Percentiles rank a stretch among this genome's conserved stretches.
phyloP scores from a whole-genome alignment of 2,888 invertebrate species.

The Cephus rjabovi region DNA sequence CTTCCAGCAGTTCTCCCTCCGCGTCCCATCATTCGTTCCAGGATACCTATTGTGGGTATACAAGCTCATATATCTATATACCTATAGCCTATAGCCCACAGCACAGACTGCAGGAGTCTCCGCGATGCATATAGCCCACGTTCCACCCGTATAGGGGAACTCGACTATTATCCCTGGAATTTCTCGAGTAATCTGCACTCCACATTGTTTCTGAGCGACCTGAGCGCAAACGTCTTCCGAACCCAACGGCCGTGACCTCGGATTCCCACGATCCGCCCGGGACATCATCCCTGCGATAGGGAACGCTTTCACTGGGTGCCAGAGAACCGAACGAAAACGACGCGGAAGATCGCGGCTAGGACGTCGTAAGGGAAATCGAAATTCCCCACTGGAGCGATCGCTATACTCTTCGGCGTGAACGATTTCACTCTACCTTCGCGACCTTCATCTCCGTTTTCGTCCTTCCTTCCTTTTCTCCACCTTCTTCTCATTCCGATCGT shows the following conservation, averaged over 20 bases:
- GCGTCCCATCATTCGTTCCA: not conserved
- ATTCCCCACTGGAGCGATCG: not conserved
- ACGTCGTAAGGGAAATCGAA: not conserved
- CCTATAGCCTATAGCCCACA: not conserved
- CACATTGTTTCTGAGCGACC: constrained; percentile 20
- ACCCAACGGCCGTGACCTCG: constrained; percentile 38
- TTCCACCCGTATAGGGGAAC: not conserved
- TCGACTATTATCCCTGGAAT: constrained; percentile 18
- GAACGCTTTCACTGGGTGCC: not conserved
- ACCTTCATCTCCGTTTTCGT: not conserved
- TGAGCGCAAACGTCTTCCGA: constrained; percentile 2
- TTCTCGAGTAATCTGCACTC: constrained; percentile 15
- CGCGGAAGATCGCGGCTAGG: not conserved
- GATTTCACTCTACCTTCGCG: not conserved
- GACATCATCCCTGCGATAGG: not conserved
- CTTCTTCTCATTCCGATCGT: not conserved
- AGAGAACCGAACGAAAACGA: not conserved
- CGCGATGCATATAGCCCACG: not conserved
- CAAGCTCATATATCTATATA: not conserved
- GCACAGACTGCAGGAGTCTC: too few species aligned
- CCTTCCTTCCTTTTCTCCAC: not conserved
- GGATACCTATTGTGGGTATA: not conserved
- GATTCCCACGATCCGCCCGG: constrained; percentile 38
- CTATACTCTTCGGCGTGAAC: not conserved
- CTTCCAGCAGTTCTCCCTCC: constrained; percentile 12